phyloP scores from a whole-genome alignment of 1,140 invertebrate species.

The Patella vulgata region DNA sequence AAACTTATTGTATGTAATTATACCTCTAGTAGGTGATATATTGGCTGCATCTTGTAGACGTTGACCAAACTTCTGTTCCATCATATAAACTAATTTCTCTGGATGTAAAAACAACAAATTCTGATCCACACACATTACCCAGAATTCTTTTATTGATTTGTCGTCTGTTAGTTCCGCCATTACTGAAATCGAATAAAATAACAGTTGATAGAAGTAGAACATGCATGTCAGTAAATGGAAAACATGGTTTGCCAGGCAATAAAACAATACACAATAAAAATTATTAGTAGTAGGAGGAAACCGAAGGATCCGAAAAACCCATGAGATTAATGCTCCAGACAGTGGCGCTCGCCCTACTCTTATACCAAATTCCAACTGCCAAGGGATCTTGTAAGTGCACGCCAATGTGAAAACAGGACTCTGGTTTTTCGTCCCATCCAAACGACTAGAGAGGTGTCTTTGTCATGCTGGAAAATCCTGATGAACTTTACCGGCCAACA shows the following conservation, averaged over 20 bases:
- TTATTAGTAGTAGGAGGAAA: conserved; percentile 4
- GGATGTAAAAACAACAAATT: conserved; percentile 53
- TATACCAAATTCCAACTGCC: no score
- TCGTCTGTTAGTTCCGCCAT: conserved; percentile 49
- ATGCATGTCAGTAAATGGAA: conserved; percentile 1
- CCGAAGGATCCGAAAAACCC: no score
- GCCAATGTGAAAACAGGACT: no score
- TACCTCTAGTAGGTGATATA: conserved; percentile 51
- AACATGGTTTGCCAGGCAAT: neutral
- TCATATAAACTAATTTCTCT: conserved; percentile 50
- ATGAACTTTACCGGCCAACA: no score
- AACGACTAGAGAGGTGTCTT: no score
- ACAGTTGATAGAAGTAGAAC: no score
- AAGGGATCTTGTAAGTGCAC: no score
- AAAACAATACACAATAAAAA: conserved; percentile 17
- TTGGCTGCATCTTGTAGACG: conserved; percentile 52
- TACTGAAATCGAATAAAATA: conserved; percentile 39
- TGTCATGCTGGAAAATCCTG: no score
- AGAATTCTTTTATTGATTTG: conserved; percentile 59
- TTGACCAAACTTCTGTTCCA: conserved; percentile 59
- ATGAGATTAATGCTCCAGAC: no score
- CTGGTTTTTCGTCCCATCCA: no score
- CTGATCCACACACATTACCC: conserved; percentile 62
- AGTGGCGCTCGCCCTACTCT: no score
- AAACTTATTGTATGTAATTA: no score